phyloP scores from a whole-genome alignment of 2,888 invertebrate genomes.

The Crossocerus cetratus region DNA sequence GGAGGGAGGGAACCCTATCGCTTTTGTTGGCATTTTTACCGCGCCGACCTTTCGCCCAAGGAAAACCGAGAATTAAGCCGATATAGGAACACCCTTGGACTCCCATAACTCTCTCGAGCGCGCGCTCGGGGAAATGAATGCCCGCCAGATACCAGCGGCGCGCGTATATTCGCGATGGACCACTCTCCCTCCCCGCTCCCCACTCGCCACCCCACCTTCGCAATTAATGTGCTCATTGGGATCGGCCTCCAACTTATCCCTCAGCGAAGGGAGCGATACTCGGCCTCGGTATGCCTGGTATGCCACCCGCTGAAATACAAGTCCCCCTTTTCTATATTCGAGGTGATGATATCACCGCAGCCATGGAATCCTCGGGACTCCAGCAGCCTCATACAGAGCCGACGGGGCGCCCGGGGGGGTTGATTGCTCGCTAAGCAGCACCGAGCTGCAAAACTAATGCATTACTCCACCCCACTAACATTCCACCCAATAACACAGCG shows the following conservation, averaged over 20 bases:
- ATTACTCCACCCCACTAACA: background rate
- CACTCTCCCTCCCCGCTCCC: background rate
- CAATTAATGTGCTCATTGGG: no score
- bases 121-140: no score
- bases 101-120: no score
- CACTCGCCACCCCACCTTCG: background rate
- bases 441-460: background rate
- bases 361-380: background rate
- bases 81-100: background rate
- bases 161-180: no score
- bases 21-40: slow-evolving; percentile 1
- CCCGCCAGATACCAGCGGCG: no score
- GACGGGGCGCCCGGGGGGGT: background rate
- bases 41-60: background rate
- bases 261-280: no score
- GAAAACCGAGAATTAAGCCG: background rate
- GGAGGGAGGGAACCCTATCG: background rate
- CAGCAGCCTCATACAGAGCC: background rate
- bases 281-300: no score
- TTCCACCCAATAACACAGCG: background rate
- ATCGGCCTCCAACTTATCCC: no score
- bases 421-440: background rate
- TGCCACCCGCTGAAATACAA: background rate
- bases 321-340: background rate
- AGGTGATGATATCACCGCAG: slow-evolving; percentile 2